Percentiles rank a stretch among this genome's conserved stretches.
These are phyloP conservation scores for Platichthys flesus DNA, from an alignment of 2,113 vertebrate genomes.

Conservation along the genomic window DNA sequence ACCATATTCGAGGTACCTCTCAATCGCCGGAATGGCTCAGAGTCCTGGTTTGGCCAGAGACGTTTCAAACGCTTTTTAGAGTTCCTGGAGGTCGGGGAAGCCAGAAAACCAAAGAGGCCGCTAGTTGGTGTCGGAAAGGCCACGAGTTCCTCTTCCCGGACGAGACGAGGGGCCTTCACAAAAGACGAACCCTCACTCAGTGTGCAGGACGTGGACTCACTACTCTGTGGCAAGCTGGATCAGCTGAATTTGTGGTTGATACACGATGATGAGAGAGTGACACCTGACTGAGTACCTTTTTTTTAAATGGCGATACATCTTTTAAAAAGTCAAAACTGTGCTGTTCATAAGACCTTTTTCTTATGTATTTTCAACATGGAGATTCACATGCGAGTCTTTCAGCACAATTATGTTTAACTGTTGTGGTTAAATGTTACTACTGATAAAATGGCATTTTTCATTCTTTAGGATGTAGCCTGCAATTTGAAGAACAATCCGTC, in stretches of 20 bases:
- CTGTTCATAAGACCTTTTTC: neutral
- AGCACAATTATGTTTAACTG: conserved; percentile 9
- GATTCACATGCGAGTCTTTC: neutral
- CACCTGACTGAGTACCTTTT: conserved; percentile 39
- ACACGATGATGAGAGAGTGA: conserved; percentile 50
- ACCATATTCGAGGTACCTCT: conserved; percentile 91
- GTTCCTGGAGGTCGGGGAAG: conserved; percentile 86
- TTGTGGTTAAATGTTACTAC: conserved; percentile 8
- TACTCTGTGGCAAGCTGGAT: conserved; percentile 81
- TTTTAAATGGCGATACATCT: neutral
- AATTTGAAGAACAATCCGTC: conserved; percentile 13
- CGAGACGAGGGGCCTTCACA: conserved; percentile 63
- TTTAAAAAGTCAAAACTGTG: conserved; percentile 1
- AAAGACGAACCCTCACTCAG: conserved; percentile 64
- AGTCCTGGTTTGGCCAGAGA: conserved; percentile 85
- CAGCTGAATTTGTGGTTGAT: conserved; percentile 77
- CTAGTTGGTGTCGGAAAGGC: conserved; percentile 57
- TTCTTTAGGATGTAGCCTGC: conserved; percentile 18
- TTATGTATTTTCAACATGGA: conserved; percentile 9
- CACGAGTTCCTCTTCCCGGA: conserved; percentile 57
- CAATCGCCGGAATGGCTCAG: conserved; percentile 83
- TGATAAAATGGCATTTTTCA: conserved; percentile 14
- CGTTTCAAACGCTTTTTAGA: conserved; percentile 86
- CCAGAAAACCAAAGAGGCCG: conserved; percentile 82
- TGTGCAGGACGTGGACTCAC: conserved; percentile 82